Base-by-base conservation (phyloP, 1,140 invertebrate genomes). In the Orussus abietinus region DNA sequence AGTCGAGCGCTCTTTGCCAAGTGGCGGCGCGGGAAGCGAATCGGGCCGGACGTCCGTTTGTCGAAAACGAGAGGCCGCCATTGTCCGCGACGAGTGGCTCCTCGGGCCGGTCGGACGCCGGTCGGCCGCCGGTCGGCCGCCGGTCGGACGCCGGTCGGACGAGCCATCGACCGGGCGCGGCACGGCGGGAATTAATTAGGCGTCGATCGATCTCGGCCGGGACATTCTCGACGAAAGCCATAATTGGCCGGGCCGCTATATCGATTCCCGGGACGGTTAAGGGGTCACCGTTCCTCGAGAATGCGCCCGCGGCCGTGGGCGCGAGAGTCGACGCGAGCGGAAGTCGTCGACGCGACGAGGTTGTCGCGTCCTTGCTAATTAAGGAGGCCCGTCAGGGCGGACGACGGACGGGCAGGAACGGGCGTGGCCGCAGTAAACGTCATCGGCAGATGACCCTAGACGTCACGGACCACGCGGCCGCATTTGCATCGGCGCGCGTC, bases 211-310 rank as follows among this genome's bases (percentile, higher is more conserved):
- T 67, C 64, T 67, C 58, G 57, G n/a, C n/a, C 55, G 51, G 58
- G 59, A 66, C 62, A 66, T 67, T 67, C 62, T 61, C 65, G 65
- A n/a, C n/a, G n/a, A n/a, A n/a, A n/a, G n/a, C n/a, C n/a, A n/a
- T n/a, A n/a, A n/a, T n/a, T n/a, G n/a, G n/a, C n/a, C n/a, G n/a
- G n/a, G n/a, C n/a, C n/a, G n/a, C n/a, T n/a, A n/a, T n/a, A n/a
- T n/a, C n/a, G n/a, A n/a, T n/a, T n/a, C n/a, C n/a, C n/a, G n/a
- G n/a, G n/a, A n/a, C n/a, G n/a, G n/a, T n/a, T n/a, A n/a, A n/a
- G n/a, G n/a, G n/a, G n/a, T n/a, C n/a, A n/a, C n/a, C n/a, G n/a
- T n/a, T n/a, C n/a, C n/a, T n/a, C n/a, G n/a, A n/a, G n/a, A n/a
- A n/a, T n/a, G n/a, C n/a, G n/a, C n/a, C n/a, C n/a, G n/a, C n/a